Evolutionary conservation across 2,797 vertebrate genomes (phyloP).

Genomic region (Mallotus villosus): DNA sequence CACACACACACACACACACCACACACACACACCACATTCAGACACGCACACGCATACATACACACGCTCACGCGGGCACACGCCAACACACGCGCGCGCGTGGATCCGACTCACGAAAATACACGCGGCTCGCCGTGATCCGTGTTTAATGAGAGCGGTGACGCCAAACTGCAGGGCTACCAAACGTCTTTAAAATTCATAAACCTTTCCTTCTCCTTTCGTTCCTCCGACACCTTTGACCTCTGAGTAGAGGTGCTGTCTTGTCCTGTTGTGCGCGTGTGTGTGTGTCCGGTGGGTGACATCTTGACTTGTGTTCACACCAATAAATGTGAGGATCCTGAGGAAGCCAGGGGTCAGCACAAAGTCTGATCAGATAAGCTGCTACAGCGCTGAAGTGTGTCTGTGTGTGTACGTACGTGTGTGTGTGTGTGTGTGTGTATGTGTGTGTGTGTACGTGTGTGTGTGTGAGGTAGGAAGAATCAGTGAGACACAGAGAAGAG

Average conservation of each 20-base stretch:
- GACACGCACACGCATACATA: background rate
- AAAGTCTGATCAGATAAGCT: slow-evolving; percentile 49
- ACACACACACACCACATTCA: slow-evolving; percentile 60
- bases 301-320: slow-evolving; percentile 53
- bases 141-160: background rate
- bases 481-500: slow-evolving; percentile 4
- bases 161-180: slow-evolving; percentile 23
- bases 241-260: too few species aligned
- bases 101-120: background rate
- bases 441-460: slow-evolving; percentile 1
- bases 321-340: slow-evolving; percentile 53
- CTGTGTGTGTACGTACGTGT: slow-evolving; percentile 1
- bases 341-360: slow-evolving; percentile 55
- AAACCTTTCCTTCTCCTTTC: background rate
- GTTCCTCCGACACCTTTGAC: background rate
- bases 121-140: background rate
- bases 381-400: background rate
- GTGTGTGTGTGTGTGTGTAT: slow-evolving; percentile 4
- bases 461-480: slow-evolving; percentile 16
- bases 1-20: slow-evolving; percentile 34
- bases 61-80: background rate
- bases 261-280: background rate
- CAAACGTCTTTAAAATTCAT: background rate
- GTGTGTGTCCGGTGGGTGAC: slow-evolving; percentile 28
- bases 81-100: background rate